Conservation (phyloP, 2,113 vertebrate genomes). For the Lophura nycthemera region DNA sequence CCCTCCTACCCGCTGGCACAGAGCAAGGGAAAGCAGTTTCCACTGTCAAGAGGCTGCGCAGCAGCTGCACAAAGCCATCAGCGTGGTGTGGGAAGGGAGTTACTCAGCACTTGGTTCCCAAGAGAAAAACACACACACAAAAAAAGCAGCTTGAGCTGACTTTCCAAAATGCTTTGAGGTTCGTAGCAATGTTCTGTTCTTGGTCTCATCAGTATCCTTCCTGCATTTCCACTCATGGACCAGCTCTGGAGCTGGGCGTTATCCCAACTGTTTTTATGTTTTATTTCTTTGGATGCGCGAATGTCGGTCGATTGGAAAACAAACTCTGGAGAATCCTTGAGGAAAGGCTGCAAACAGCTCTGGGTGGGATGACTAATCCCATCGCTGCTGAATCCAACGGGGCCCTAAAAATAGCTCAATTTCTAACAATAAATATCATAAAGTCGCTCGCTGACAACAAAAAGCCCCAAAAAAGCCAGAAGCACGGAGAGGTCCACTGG, state of each 20-base stretch:
- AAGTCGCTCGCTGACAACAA: slow-evolving; percentile 53
- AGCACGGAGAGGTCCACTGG: neutral
- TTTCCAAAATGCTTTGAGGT: slow-evolving; percentile 58
- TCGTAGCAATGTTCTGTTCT: neutral
- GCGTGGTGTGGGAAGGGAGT: slow-evolving; percentile 53
- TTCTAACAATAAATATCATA: slow-evolving; percentile 66
- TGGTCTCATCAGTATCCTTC: slow-evolving; percentile 22
- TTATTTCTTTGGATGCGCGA: slow-evolving; percentile 39
- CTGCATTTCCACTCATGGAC: neutral
- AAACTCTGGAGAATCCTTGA: slow-evolving; percentile 61
- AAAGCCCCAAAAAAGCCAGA: slow-evolving; percentile 55
- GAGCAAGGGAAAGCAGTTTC: slow-evolving; percentile 56
- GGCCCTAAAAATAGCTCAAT: slow-evolving; percentile 53
- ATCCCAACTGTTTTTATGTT: slow-evolving; percentile 31
- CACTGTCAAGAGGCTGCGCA: neutral
- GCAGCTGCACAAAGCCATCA: neutral
- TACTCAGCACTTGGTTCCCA: slow-evolving; percentile 43
- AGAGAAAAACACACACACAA: neutral
- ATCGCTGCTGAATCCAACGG: slow-evolving; percentile 51
- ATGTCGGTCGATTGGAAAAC: slow-evolving; percentile 60
- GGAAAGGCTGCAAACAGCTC: slow-evolving; percentile 62
- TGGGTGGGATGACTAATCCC: slow-evolving; percentile 65
- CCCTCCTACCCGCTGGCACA: neutral
- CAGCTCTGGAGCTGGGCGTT: neutral
- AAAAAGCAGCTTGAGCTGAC: neutral